phyloP scores from a whole-genome alignment of 2,113 vertebrate genomes.

The Oncorhynchus kisutch region DNA sequence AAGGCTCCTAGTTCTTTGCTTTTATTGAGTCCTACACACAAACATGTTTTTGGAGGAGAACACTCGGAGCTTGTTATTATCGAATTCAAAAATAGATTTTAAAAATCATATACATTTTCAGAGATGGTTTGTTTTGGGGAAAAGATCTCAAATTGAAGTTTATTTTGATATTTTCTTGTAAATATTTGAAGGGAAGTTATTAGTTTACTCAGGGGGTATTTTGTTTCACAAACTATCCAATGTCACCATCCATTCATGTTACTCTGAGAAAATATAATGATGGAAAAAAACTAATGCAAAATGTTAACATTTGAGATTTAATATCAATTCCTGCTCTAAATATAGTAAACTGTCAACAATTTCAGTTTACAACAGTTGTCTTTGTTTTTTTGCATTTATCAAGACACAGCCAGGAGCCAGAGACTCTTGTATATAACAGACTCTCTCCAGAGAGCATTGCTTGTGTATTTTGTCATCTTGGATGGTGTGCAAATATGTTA shows the following conservation, averaged over 20 bases:
- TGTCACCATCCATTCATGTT: background rate
- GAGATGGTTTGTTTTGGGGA: background rate
- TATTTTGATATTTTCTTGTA: constrained; percentile 1
- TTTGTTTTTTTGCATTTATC: background rate
- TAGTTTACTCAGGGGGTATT: background rate
- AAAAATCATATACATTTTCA: constrained; percentile 10
- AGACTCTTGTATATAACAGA: background rate
- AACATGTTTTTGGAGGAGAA: background rate
- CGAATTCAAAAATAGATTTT: background rate
- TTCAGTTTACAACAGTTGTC: background rate
- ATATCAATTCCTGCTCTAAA: background rate
- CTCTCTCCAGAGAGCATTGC: constrained; percentile 32
- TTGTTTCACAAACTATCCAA: background rate
- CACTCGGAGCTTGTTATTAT: background rate
- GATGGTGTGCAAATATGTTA: constrained; percentile 66
- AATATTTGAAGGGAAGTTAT: constrained; percentile 25
- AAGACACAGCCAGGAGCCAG: background rate
- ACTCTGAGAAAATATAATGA: background rate
- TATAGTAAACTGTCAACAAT: background rate
- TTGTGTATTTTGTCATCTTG: constrained; percentile 57
- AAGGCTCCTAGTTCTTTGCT: background rate
- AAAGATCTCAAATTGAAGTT: background rate
- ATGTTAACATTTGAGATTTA: background rate
- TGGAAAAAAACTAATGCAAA: background rate
- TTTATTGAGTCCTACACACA: background rate